phyloP scores from a whole-genome alignment of 2,113 vertebrate genomes.

The Pelecanus crispus region DNA sequence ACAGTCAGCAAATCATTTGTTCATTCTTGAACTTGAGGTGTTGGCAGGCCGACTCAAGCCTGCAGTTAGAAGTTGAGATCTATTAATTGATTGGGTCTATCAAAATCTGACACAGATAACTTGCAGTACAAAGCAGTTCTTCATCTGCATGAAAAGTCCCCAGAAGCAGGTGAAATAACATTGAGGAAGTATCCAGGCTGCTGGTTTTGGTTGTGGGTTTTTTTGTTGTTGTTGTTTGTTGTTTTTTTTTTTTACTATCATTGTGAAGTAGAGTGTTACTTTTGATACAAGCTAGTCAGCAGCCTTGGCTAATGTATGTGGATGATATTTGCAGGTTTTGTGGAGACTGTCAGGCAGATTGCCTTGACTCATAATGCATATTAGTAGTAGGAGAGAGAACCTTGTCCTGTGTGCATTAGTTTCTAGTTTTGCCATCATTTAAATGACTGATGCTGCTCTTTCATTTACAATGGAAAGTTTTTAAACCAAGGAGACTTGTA shows the following conservation, averaged over 20 bases:
- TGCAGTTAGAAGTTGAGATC: background rate
- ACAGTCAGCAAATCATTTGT: background rate
- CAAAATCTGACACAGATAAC: background rate
- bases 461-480: background rate
- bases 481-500: background rate
- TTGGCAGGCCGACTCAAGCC: background rate
- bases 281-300: background rate
- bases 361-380: background rate
- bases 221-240: too few relatives aligned
- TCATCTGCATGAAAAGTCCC: background rate
- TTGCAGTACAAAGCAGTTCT: background rate
- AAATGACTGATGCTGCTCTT: background rate
- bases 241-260: too few relatives aligned
- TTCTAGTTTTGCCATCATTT: background rate
- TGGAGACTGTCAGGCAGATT: background rate
- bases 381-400: background rate
- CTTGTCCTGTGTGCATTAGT: background rate
- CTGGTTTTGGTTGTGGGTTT: background rate
- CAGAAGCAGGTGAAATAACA: background rate
- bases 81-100: background rate
- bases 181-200: background rate
- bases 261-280: background rate
- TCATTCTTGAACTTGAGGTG: background rate
- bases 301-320: background rate
- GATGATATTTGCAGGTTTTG: background rate